phyloP scores from a whole-genome alignment of 2,888 invertebrate species.

The Caenorhabditis plicata region DNA sequence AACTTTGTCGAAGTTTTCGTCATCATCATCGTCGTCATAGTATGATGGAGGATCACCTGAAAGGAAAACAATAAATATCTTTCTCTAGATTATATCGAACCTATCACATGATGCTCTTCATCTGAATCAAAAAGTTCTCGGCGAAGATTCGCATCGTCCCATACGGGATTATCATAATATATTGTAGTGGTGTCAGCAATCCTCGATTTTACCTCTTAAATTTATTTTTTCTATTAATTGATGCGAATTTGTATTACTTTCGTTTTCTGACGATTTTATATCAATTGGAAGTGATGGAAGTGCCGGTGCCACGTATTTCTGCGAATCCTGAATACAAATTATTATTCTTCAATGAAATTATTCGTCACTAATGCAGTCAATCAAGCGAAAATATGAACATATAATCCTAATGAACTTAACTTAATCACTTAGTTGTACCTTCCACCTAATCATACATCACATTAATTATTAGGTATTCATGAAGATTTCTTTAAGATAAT shows the following conservation, averaged over 20 bases:
- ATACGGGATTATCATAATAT: constrained; percentile 23
- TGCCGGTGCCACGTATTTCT: constrained; percentile 2
- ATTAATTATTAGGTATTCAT: too few relatives aligned
- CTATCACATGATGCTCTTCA: constrained; percentile 15
- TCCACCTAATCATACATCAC: too few relatives aligned
- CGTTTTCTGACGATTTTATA: constrained; percentile 1
- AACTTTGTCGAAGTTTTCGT: constrained; percentile 18
- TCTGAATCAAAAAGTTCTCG: constrained; percentile 24
- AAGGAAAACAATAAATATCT: background rate
- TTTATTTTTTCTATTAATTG: constrained; percentile 5
- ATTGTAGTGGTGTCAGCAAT: constrained; percentile 24
- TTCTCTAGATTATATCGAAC: background rate
- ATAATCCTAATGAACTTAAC: too few relatives aligned
- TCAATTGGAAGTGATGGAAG: constrained; percentile 8
- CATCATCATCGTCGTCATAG: constrained; percentile 19
- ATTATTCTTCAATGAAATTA: too few relatives aligned
- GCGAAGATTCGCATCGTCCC: constrained; percentile 32
- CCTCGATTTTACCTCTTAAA: too few relatives aligned
- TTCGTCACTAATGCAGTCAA: too few relatives aligned
- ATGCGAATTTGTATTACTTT: background rate
- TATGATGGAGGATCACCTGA: constrained; percentile 16
- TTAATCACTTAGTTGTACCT: too few relatives aligned
- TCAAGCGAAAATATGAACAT: too few relatives aligned
- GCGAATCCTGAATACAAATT: constrained; percentile 21
- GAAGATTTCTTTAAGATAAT: too few relatives aligned